Percentiles rank a stretch among this genome's conserved stretches.
Conservation (phyloP, 2,888 invertebrate genomes). For the Endomychus coccineus region DNA sequence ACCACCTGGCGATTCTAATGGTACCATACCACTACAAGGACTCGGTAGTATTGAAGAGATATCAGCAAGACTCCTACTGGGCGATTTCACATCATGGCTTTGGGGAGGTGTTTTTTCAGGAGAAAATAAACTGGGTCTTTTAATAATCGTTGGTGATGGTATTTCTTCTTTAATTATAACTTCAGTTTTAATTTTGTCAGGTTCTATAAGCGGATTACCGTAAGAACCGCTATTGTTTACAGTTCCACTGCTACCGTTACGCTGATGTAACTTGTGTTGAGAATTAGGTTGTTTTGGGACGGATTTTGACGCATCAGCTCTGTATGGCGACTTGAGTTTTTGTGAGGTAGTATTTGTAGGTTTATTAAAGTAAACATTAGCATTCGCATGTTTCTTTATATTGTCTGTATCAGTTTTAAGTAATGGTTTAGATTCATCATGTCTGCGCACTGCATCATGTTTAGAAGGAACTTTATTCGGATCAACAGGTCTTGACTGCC, state of each 20-base stretch:
- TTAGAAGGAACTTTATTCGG: constrained; percentile 25
- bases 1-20: constrained; percentile 27
- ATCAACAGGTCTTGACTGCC: constrained; percentile 14
- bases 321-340: constrained; percentile 37
- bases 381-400: constrained; percentile 34
- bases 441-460: constrained; percentile 27
- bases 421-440: constrained; percentile 29
- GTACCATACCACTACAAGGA: constrained; percentile 32
- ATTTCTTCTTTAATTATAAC: constrained; percentile 22
- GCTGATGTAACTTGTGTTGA: constrained; percentile 16
- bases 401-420: constrained; percentile 32
- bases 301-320: constrained; percentile 36
- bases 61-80: constrained; percentile 9
- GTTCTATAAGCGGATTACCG: constrained; percentile 6
- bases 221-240: too few relatives aligned
- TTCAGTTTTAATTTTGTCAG: constrained; percentile 13
- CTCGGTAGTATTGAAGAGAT: constrained; percentile 20
- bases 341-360: constrained; percentile 38
- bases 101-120: constrained; percentile 53
- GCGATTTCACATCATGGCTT: constrained; percentile 37
- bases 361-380: constrained; percentile 32
- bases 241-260: constrained; percentile 20
- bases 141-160: constrained; percentile 35
- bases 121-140: constrained; percentile 58
- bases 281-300: constrained; percentile 32